Conservation (phyloP, 2,113 vertebrate species). For the Pithys albifrons region DNA sequence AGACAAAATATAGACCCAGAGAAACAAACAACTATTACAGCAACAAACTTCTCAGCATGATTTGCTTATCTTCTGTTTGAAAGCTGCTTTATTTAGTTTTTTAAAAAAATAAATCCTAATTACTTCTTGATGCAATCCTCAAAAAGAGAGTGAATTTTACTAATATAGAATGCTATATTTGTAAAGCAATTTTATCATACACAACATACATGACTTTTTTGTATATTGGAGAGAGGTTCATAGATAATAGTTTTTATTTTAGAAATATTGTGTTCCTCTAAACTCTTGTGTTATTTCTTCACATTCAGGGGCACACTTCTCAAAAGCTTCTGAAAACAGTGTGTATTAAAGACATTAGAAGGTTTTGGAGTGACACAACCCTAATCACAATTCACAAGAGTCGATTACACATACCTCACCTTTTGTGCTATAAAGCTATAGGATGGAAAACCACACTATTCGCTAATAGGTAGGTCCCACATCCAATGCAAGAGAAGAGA, state of each 20-base stretch:
- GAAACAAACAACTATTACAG: neutral
- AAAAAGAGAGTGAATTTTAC: neutral
- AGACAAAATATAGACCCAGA: neutral
- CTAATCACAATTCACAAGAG: neutral
- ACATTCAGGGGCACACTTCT: neutral
- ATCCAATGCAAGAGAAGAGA: neutral
- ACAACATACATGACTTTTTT: neutral
- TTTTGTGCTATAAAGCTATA: neutral
- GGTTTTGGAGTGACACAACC: neutral
- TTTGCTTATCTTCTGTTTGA: neutral
- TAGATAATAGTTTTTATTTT: neutral
- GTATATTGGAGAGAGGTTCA: neutral
- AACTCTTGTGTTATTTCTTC: neutral
- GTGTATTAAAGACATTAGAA: neutral
- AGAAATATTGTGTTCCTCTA: neutral
- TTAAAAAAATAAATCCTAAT: rapidly evolving
- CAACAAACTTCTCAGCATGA: neutral
- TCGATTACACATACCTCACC: neutral
- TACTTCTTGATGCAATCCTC: neutral
- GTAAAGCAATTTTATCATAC: neutral
- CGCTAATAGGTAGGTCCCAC: neutral
- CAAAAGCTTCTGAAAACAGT: neutral
- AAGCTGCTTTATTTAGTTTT: neutral
- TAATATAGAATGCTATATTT: neutral
- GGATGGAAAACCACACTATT: neutral